These are phyloP conservation scores for Oxycera nigricornis DNA, from an alignment of 2,888 invertebrate genomes.

Conservation along the genomic window DNA sequence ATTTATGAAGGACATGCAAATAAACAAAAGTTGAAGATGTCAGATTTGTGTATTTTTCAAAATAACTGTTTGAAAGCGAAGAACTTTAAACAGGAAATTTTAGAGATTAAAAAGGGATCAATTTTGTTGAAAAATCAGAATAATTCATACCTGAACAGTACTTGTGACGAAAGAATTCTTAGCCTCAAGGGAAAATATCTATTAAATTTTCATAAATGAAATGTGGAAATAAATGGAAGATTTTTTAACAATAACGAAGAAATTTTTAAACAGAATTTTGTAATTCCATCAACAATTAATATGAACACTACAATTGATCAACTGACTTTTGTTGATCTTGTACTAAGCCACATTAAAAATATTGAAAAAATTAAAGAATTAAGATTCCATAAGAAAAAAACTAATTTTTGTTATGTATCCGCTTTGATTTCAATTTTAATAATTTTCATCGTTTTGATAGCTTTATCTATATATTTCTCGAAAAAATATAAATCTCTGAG, in stretches of 20 bases:
- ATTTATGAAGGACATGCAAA: too few species aligned
- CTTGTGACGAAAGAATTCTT: too few species aligned
- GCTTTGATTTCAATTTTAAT: too few species aligned
- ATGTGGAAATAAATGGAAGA: background rate
- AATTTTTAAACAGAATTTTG: conserved; percentile 37
- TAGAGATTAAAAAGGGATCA: conserved; percentile 1
- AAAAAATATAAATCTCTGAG: background rate
- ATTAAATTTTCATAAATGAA: too few species aligned
- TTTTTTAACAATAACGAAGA: conserved; percentile 27
- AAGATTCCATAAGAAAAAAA: conserved; percentile 22
- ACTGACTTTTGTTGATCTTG: conserved; percentile 34
- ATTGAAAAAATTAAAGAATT: conserved; percentile 37
- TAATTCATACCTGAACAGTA: too few species aligned
- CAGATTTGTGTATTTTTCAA: conserved; percentile 1
- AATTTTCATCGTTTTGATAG: background rate
- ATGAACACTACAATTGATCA: background rate
- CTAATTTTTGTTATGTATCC: background rate
- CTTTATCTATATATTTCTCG: background rate
- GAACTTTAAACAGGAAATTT: background rate
- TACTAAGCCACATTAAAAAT: conserved; percentile 34
- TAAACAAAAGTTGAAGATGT: too few species aligned
- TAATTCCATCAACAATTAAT: conserved; percentile 16
- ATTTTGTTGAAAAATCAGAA: conserved; percentile 28
- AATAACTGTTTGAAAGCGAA: conserved; percentile 1
- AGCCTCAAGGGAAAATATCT: too few species aligned